Conservation (phyloP, 2,113 vertebrate genomes). For the Narcine bancroftii region DNA sequence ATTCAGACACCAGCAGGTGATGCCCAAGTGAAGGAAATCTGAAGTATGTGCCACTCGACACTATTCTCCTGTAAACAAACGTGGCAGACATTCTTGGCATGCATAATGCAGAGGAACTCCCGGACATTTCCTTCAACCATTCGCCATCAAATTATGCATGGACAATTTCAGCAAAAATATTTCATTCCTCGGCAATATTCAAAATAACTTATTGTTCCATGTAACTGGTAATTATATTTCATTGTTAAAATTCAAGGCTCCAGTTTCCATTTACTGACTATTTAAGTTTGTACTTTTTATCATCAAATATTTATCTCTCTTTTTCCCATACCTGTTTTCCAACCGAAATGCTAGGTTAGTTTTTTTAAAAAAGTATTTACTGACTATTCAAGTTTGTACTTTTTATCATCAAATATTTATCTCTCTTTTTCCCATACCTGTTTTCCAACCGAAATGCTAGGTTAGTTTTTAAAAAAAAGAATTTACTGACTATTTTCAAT, state of each 20-base stretch:
- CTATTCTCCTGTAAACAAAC: not conserved
- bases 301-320: not conserved
- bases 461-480: too few relatives aligned
- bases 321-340: not conserved
- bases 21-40: not conserved
- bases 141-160: not conserved
- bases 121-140: not conserved
- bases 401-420: not conserved
- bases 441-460: not conserved
- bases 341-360: not conserved
- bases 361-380: too few relatives aligned
- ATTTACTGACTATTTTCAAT: too few relatives aligned
- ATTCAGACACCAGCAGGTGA: not conserved
- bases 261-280: not conserved
- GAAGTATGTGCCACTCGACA: not conserved
- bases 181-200: not conserved
- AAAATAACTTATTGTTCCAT: not conserved
- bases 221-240: not conserved
- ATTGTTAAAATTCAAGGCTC: not conserved
- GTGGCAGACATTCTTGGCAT: not conserved
- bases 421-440: too few relatives aligned
- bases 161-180: not conserved
- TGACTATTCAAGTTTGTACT: too few relatives aligned
- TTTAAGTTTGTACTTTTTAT: too few relatives aligned
- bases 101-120: not conserved